A percentile compares a stretch with the other conserved stretches of the same genome.
phyloP scores from a whole-genome alignment of 2,888 invertebrate genomes.

The Coremacera marginata region DNA sequence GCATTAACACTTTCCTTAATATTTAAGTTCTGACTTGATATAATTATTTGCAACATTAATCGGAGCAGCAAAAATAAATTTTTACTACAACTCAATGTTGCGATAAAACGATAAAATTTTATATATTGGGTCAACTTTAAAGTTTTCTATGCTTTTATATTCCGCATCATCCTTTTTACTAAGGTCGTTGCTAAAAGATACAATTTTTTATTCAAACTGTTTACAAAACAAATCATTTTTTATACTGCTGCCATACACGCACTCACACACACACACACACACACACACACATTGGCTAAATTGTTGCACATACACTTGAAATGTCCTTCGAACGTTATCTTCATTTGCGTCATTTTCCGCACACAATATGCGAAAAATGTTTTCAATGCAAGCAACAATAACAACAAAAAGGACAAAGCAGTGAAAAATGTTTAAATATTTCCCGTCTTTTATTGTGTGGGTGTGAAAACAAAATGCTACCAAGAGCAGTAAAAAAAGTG shows the following conservation, averaged over 20 bases:
- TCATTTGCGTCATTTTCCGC: conserved; percentile 19
- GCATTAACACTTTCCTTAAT: too few species aligned
- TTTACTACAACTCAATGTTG: too few species aligned
- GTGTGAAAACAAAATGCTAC: conserved; percentile 2
- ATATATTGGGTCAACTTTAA: background rate
- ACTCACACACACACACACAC: background rate
- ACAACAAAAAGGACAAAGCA: background rate
- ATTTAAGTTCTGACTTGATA: too few species aligned
- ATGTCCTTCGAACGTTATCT: conserved; percentile 32
- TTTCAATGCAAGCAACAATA: background rate
- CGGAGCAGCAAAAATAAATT: too few species aligned
- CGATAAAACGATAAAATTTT: too few species aligned
- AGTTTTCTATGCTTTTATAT: background rate
- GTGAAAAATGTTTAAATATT: conserved; percentile 35
- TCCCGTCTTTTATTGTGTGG: conserved; percentile 33
- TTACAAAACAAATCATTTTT: background rate
- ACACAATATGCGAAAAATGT: conserved; percentile 19
- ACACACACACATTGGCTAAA: background rate
- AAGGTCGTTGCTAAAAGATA: background rate
- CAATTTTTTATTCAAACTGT: background rate
- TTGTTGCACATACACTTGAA: conserved; percentile 21
- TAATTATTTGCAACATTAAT: too few species aligned
- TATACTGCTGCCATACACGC: background rate
- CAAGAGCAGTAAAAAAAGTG: background rate
- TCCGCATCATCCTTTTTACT: background rate